These are phyloP conservation scores for Coreoperca whiteheadi DNA, from an alignment of 2,113 vertebrate species.

Conservation along the genomic window DNA sequence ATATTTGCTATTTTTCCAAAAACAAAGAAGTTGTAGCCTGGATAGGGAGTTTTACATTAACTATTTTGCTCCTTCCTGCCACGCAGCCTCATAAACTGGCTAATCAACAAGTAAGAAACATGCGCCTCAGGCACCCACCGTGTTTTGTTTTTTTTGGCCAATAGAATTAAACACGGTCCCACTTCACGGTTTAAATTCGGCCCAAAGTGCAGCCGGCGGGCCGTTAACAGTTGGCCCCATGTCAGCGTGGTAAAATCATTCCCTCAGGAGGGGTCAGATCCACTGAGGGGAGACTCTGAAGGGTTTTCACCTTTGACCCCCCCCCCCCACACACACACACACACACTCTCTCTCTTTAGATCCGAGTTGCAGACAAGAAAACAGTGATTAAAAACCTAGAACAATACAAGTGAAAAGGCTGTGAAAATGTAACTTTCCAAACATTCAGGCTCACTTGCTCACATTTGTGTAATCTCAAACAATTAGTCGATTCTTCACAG, in stretches of 20 bases:
- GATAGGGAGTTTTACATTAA: background rate
- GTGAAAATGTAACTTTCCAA: too few species aligned
- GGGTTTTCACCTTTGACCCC: background rate
- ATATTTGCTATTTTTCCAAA: background rate
- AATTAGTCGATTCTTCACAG: too few species aligned
- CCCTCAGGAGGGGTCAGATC: background rate
- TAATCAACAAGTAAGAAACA: background rate
- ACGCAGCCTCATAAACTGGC: slow-evolving; percentile 5
- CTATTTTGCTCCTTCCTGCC: background rate
- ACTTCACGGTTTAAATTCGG: background rate
- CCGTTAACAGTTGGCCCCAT: background rate
- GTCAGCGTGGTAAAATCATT: background rate
- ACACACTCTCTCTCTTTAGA: background rate
- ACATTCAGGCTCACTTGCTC: too few species aligned
- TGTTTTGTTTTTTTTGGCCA: background rate
- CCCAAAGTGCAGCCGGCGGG: background rate
- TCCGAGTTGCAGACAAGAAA: background rate
- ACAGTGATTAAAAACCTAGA: background rate
- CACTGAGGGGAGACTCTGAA: background rate
- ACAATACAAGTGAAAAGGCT: background rate
- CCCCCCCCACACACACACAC: too few species aligned
- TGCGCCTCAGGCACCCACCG: too few species aligned
- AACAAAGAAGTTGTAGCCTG: background rate
- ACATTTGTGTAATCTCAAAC: too few species aligned
- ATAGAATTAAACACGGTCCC: too few species aligned